phyloP scores from a whole-genome alignment of 1,140 invertebrate genomes.

The Gonatopus flavifemur region DNA sequence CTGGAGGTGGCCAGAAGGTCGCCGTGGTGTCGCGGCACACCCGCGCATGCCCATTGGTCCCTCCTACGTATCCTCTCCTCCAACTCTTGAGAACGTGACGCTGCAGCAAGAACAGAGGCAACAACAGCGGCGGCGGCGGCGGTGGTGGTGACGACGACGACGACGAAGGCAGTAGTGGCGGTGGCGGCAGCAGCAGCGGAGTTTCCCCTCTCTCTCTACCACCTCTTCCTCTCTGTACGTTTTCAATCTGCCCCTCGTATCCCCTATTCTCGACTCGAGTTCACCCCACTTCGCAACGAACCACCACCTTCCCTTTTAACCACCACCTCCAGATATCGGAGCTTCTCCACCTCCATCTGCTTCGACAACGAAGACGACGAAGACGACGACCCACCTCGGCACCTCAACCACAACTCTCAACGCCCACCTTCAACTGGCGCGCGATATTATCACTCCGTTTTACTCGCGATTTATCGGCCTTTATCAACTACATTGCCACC shows the following conservation, averaged over 20 bases:
- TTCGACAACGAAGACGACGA: conserved; percentile 5
- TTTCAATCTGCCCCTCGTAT: neutral
- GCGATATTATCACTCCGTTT: conserved; percentile 56
- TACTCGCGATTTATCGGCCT: conserved; percentile 55
- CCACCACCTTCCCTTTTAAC: conserved; percentile 19
- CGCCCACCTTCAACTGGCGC: conserved; percentile 22
- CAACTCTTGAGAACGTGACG: conserved; percentile 12
- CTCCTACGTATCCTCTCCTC: conserved; percentile 38
- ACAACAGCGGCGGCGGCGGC: neutral
- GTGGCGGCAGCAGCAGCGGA: neutral
- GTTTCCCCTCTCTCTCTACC: conserved; percentile 6
- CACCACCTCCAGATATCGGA: conserved; percentile 8
- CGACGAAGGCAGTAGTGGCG: conserved; percentile 2
- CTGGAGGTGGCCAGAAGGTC: conserved; percentile 59
- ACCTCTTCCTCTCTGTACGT: conserved; percentile 1
- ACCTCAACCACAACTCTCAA: too few species aligned
- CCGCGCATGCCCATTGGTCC: conserved; percentile 59
- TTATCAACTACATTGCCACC: conserved; percentile 52
- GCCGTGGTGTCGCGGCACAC: conserved; percentile 57
- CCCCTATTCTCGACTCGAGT: neutral
- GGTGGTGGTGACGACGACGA: conserved; percentile 7
- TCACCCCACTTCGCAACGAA: conserved; percentile 18
- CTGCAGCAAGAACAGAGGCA: neutral
- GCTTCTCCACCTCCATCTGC: conserved; percentile 13
- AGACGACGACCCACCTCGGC: conserved; percentile 26